Evolutionary conservation across 2,113 vertebrate genomes (phyloP).

Genomic region (Larimichthys crocea): DNA sequence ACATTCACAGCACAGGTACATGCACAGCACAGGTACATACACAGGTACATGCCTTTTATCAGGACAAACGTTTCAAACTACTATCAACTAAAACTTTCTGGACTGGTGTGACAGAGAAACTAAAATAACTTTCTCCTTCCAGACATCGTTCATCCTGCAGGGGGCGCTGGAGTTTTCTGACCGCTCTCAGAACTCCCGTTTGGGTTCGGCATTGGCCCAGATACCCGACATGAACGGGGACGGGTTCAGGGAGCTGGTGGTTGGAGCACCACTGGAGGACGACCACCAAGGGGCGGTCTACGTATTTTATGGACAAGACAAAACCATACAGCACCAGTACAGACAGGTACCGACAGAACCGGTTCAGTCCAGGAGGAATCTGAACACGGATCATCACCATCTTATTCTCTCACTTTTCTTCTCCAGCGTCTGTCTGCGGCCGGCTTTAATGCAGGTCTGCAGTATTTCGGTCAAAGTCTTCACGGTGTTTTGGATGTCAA

Average conservation of each 20-base stretch:
- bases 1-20: slow-evolving; percentile 68
- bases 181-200: slow-evolving; percentile 89
- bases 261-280: slow-evolving; percentile 94
- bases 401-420: not conserved
- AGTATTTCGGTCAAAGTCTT: slow-evolving; percentile 94
- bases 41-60: too few relatives aligned
- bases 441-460: slow-evolving; percentile 81
- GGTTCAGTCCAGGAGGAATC: not conserved
- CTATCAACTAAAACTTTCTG: too few relatives aligned
- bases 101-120: not conserved
- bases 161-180: slow-evolving; percentile 84
- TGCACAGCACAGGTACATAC: too few relatives aligned
- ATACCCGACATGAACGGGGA: slow-evolving; percentile 96
- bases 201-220: slow-evolving; percentile 89
- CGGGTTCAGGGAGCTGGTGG: slow-evolving; percentile 89
- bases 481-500: slow-evolving; percentile 93
- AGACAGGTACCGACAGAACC: slow-evolving; percentile 86
- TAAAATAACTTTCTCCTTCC: not conserved
- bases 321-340: slow-evolving; percentile 82
- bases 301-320: slow-evolving; percentile 87
- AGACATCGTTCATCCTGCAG: slow-evolving; percentile 85
- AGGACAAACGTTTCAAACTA: too few relatives aligned
- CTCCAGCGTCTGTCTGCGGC: slow-evolving; percentile 87
- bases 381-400: not conserved
- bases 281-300: slow-evolving; percentile 92